Evolutionary conservation across 2,888 invertebrate genomes (phyloP), one percentile per base, ranked within the genome.

Genomic region (Pollenia labialis): DNA sequence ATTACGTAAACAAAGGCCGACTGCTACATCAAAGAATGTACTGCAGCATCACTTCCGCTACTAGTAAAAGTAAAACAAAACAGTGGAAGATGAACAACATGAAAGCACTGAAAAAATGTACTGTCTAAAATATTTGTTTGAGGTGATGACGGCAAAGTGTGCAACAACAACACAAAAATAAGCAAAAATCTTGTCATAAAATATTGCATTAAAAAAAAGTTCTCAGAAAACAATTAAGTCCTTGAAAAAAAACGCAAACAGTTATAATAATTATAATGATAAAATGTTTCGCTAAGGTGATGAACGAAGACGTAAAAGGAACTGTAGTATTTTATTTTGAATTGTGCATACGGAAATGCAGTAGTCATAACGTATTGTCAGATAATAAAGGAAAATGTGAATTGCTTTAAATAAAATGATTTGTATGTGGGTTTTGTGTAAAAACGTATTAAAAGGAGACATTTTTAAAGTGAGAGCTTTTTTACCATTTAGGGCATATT

Each of bases 271-370:
- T 79, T 18, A 66, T 23, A 54, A 74, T 58, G 54, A 74, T 52
- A 4, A 52, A 32, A 32, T 32, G 32, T 75, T 52, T 58, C 52
- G 50, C 4, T 69, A 62, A 8, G 44, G 11, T 71, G 52, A 46
- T 69, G 58, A 50, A 60, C 18, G 14, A 12, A 18, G 14, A 46
- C 40, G 32, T 32, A 0, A 72, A 60, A 32, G 79, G 54, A 84
- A 74, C 58, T 79, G 72, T 40, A 0, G 58, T 42, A 18, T 12
- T 69, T 69, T 69, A 44, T 68, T 52, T 16, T 52, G 18, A 56
- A 60, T 66, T 8, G 42, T 66, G 48, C 32, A 14, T 14, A 68
- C 42, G 81, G 81, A 81, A 81, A 81, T 82, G 81, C 75, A 69
- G 60, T 40, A 4, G 18, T 48, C 4, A 7, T 64, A n/a, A 11